Conservation (phyloP, 2,797 vertebrate genomes). For the Coluber constrictor region DNA sequence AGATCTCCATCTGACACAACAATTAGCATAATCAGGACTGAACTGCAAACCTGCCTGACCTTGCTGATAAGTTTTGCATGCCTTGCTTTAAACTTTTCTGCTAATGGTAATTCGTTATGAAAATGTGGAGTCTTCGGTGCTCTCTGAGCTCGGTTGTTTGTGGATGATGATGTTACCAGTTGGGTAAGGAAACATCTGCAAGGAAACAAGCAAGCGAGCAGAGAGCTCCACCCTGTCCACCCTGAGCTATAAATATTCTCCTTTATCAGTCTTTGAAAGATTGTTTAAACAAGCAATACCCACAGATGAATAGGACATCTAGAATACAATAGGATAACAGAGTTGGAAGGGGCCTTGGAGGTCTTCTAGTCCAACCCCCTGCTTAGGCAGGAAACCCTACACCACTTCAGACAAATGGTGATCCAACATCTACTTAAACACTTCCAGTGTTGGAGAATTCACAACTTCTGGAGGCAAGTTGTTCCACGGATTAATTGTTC, state of each 20-base stretch:
- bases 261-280: background rate
- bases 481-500: too few species aligned
- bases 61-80: constrained; percentile 2
- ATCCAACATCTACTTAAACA: too few species aligned
- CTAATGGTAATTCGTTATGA: background rate
- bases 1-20: constrained; percentile 24
- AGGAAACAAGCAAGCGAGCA: background rate
- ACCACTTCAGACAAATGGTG: too few species aligned
- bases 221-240: background rate
- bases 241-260: background rate
- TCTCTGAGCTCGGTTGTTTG: background rate
- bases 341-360: too few species aligned
- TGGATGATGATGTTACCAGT: background rate
- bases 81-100: constrained; percentile 7
- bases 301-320: background rate
- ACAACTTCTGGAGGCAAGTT: too few species aligned
- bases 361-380: too few species aligned
- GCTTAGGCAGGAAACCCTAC: too few species aligned
- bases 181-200: background rate
- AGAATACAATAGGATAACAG: too few species aligned
- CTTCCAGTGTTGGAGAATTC: too few species aligned
- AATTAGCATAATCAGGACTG: constrained; percentile 15
- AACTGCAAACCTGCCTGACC: constrained; percentile 4
- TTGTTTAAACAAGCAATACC: background rate
- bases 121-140: background rate